Conservation (phyloP, 2,797 vertebrate species). For the Bovichtus diacanthus region DNA sequence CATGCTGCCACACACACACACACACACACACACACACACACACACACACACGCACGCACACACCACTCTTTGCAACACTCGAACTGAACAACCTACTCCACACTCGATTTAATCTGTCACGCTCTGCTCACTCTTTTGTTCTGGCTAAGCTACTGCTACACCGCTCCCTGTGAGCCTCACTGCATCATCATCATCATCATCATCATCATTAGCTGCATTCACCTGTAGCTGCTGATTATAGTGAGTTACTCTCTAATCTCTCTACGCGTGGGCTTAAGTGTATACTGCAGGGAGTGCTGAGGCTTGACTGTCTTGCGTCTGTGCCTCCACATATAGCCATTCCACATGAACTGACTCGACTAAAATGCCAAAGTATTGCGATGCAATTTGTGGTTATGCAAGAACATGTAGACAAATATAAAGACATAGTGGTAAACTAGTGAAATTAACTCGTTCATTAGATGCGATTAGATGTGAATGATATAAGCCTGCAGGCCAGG, state of each 20-base stretch:
- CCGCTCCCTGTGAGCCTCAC: conserved; percentile 15
- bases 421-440: conserved; percentile 10
- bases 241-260: conserved; percentile 26
- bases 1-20: neutral
- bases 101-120: conserved; percentile 34
- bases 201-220: conserved; percentile 10
- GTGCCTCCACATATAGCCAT: neutral
- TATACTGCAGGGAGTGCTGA: conserved; percentile 11
- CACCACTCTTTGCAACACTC: conserved; percentile 4
- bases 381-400: neutral
- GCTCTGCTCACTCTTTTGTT: conserved; percentile 44
- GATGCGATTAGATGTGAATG: conserved; percentile 21
- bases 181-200: conserved; percentile 2
- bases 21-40: neutral
- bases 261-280: neutral
- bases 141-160: conserved; percentile 18
- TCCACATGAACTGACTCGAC: neutral
- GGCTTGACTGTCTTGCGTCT: neutral
- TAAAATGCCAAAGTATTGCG: neutral
- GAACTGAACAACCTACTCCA: too few relatives aligned
- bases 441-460: conserved; percentile 26
- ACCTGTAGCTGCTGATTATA: conserved; percentile 34
- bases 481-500: conserved; percentile 30
- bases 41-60: too few relatives aligned
- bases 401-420: neutral